A percentile compares a stretch with the other conserved stretches of the same genome.
Conservation (phyloP, 2,113 vertebrate species). For the Carettochelys insculpta region DNA sequence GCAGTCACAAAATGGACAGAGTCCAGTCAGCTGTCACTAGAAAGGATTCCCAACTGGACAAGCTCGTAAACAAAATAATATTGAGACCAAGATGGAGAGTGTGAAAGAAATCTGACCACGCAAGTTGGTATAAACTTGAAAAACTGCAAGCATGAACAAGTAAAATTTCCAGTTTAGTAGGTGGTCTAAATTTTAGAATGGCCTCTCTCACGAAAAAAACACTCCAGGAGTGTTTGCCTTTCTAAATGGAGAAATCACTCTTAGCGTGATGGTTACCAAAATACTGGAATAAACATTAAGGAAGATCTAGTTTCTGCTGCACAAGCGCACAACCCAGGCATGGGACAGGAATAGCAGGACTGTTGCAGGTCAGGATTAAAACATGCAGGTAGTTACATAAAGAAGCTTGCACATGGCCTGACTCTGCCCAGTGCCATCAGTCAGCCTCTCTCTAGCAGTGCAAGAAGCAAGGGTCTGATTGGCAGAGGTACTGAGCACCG, state of each 20-base stretch:
- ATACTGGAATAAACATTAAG: not conserved
- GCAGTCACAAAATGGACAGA: not conserved
- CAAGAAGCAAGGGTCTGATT: not conserved
- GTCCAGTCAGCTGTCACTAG: not conserved
- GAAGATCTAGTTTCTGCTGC: not conserved
- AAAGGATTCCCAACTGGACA: not conserved
- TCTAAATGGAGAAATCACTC: not conserved
- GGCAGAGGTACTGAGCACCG: not conserved
- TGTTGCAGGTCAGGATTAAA: not conserved
- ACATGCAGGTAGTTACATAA: not conserved
- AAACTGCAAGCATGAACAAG: not conserved
- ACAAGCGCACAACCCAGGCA: not conserved
- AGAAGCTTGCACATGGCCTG: not conserved
- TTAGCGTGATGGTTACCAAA: not conserved
- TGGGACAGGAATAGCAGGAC: not conserved
- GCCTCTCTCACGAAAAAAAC: not conserved
- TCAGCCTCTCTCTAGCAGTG: not conserved
- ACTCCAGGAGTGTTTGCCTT: not conserved
- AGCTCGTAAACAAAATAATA: not conserved
- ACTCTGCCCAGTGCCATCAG: not conserved
- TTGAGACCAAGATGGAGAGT: not conserved
- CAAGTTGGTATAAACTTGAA: not conserved
- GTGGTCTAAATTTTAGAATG: not conserved
- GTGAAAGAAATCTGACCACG: not conserved
- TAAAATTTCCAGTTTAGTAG: not conserved